Conservation (phyloP, 37 sponge, comb jelly and placozoan genomes). For the Spongilla lacustris region DNA sequence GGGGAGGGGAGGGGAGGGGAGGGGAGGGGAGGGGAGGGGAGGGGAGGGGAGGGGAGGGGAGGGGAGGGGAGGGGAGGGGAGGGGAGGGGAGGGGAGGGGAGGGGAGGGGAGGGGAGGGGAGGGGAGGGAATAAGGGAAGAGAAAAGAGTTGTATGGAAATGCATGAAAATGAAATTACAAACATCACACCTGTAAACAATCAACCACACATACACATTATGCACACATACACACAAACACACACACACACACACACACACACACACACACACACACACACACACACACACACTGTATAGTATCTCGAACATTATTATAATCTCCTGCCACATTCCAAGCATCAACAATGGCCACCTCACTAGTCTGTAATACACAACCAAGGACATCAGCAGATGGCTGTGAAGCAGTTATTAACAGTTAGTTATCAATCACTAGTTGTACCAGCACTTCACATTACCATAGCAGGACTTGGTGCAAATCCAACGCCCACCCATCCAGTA, state of each 20-base stretch:
- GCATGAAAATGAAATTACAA: too few relatives aligned
- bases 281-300: neutral
- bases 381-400: neutral
- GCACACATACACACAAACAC: too few relatives aligned
- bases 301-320: neutral
- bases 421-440: neutral
- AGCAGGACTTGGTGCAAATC: neutral
- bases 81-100: neutral
- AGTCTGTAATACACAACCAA: neutral
- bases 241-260: too few relatives aligned
- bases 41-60: neutral
- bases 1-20: neutral
- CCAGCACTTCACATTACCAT: neutral
- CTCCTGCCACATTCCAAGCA: neutral
- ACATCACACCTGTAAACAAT: too few relatives aligned
- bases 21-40: neutral
- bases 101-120: too few relatives aligned
- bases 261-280: neutral
- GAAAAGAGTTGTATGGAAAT: neutral
- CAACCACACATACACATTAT: too few relatives aligned
- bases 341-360: neutral
- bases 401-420: neutral
- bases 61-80: neutral
- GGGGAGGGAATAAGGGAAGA: neutral
- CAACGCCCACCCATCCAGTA: slow-evolving; percentile 11